These are phyloP conservation scores for Stichopus chloronotus DNA, from an alignment of 35 echinoderm and acorn worm genomes.

Conservation along the genomic window DNA sequence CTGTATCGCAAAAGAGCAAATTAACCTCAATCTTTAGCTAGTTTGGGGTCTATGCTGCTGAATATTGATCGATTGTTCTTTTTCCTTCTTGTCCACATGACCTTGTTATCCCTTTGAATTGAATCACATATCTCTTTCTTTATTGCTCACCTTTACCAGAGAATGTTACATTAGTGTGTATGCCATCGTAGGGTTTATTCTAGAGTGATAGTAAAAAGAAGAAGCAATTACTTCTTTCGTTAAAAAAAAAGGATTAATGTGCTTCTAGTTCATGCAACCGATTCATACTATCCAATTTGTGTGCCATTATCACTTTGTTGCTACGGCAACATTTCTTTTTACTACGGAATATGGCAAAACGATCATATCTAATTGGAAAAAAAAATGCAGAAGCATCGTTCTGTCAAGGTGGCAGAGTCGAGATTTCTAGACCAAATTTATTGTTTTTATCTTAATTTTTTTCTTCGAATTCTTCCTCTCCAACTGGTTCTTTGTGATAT, in stretches of 20 bases:
- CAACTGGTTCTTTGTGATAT: neutral
- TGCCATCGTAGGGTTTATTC: neutral
- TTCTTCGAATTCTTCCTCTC: neutral
- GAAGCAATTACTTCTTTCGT: neutral
- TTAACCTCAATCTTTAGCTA: slow-evolving; percentile 44
- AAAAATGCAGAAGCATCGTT: neutral
- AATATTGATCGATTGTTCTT: slow-evolving; percentile 1
- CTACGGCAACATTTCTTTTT: neutral
- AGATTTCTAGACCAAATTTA: too few species aligned
- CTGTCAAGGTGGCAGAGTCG: neutral
- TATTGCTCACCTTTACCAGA: neutral
- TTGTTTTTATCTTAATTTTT: too few species aligned
- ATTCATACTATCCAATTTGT: slow-evolving; percentile 9
- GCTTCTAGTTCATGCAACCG: neutral
- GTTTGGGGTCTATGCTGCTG: neutral
- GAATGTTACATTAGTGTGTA: neutral
- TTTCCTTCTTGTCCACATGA: slow-evolving; percentile 23
- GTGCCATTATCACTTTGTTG: slow-evolving; percentile 30
- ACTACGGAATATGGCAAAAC: slow-evolving; percentile 27
- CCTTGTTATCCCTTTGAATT: slow-evolving; percentile 8
- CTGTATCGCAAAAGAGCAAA: slow-evolving; percentile 54
- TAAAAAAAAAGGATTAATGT: neutral
- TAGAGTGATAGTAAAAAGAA: neutral
- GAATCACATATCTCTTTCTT: neutral
- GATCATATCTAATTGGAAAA: slow-evolving; percentile 24